Base-by-base conservation (phyloP, 2,888 invertebrate genomes). In the Apantesis nais region DNA sequence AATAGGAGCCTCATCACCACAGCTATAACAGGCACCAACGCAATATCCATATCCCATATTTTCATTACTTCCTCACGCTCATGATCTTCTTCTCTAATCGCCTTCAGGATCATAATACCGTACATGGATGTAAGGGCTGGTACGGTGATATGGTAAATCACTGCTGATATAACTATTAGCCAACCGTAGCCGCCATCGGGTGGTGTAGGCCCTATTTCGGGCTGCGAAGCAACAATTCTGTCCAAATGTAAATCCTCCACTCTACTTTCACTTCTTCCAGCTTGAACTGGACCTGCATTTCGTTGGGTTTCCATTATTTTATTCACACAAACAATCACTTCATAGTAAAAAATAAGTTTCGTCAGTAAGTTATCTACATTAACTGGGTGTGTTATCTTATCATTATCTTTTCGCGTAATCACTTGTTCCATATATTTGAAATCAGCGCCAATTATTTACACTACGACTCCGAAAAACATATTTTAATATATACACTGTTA, bases 171-270 rank as follows among this genome's bases (percentile, higher is more conserved):
- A 67, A 97, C 95, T 78, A 97, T 95, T 65, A 97, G 83, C 97
- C 97, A 97, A 0, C 97, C 96, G 82, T 96, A 97, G 3, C 96
- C 96, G 0, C 96, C 97, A 82, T 97, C 96, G 2, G 96, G 96
- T 65, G 96, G 95, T 22, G 95, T 95, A 0, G 97, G 97, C 0
- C 97, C 97, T 66, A 97, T 93, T 88, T 97, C 96, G 2, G 96
- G 96, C 77, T 96, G 96, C 34, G 96, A 96, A 63, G 96, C 94
- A 70, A 96, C 92, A 8, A 97, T 93, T 68, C 95, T 93, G 82
- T 97, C 97, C 77, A 97, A 88, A 81, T 92, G 92, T 25, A 95
- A 84, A 69, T 93, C 93, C 74, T 92, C 92, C 58, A 87, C 88
- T 66, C 87, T 85, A 69, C 75, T 86, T 76, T 88, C 89, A 74